These are phyloP conservation scores for Meteorus colon DNA, from an alignment of 2,888 invertebrate species.

Conservation along the genomic window DNA sequence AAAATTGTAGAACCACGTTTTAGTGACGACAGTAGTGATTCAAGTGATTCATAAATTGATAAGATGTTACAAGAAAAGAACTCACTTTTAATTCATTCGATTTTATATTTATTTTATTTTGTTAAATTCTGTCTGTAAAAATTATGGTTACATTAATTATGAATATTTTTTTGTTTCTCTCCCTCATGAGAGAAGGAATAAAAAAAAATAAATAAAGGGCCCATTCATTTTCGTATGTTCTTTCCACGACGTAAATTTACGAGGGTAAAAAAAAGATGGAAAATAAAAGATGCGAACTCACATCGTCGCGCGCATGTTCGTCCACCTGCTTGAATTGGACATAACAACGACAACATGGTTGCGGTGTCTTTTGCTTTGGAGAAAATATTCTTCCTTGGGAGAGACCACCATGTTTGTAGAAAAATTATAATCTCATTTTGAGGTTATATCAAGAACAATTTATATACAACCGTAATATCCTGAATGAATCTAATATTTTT, in stretches of 20 bases:
- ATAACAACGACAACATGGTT: not conserved
- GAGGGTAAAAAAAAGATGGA: slow-evolving; percentile 24
- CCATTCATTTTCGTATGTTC: slow-evolving; percentile 30
- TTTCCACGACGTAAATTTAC: slow-evolving; percentile 32
- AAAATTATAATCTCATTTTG: not conserved
- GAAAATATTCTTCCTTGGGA: not conserved
- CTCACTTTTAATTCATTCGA: not conserved
- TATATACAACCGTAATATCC: too few relatives aligned
- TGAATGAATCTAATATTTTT: too few relatives aligned
- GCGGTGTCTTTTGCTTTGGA: not conserved
- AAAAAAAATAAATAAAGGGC: slow-evolving; percentile 15
- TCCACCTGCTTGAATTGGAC: slow-evolving; percentile 31
- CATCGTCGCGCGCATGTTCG: slow-evolving; percentile 20
- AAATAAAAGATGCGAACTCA: slow-evolving; percentile 31
- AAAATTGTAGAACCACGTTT: slow-evolving; percentile 59
- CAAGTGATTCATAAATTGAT: slow-evolving; percentile 38
- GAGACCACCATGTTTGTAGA: slow-evolving; percentile 10
- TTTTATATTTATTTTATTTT: not conserved
- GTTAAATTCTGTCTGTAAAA: not conserved
- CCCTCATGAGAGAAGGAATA: too few relatives aligned
- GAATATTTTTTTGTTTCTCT: slow-evolving; percentile 15
- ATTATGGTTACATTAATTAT: slow-evolving; percentile 23
- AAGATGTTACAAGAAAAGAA: slow-evolving; percentile 7
- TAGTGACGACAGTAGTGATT: slow-evolving; percentile 58
- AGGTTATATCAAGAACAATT: not conserved